Conservation (phyloP, 2,888 invertebrate species). For the Teleogryllus oceanicus region DNA sequence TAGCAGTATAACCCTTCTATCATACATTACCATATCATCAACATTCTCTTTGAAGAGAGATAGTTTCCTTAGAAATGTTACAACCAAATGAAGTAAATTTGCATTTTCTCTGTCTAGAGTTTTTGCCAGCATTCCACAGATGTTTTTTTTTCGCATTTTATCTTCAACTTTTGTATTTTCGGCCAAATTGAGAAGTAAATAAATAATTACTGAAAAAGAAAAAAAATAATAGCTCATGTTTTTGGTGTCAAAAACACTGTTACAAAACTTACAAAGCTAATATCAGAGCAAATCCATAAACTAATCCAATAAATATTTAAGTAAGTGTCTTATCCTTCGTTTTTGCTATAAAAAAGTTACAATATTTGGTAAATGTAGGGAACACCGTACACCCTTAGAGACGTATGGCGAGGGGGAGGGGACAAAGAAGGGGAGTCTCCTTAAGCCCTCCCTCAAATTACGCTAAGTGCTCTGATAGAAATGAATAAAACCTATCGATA, state of each 20-base stretch:
- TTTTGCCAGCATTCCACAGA: slow-evolving; percentile 81
- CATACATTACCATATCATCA: slow-evolving; percentile 69
- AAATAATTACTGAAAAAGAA: slow-evolving; percentile 70
- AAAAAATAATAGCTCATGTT: slow-evolving; percentile 24
- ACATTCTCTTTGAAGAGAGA: slow-evolving; percentile 94
- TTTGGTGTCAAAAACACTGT: background rate
- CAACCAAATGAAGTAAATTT: slow-evolving; percentile 82
- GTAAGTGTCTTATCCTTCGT: too few species aligned
- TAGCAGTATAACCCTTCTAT: background rate
- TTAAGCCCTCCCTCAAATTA: too few species aligned
- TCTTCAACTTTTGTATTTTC: slow-evolving; percentile 93
- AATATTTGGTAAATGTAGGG: too few species aligned
- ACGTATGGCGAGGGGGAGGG: too few species aligned
- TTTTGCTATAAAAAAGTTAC: too few species aligned
- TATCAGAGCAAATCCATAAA: background rate
- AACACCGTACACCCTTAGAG: too few species aligned
- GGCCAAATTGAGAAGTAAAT: slow-evolving; percentile 89
- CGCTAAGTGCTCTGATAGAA: too few species aligned
- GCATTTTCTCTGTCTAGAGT: slow-evolving; percentile 86
- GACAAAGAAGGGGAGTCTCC: too few species aligned
- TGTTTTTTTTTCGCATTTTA: slow-evolving; percentile 93
- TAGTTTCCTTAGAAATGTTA: slow-evolving; percentile 92
- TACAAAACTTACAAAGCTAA: background rate
- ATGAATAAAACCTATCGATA: too few species aligned
- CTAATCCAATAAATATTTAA: background rate